Evolutionary conservation across 2,888 invertebrate species (phyloP).

Genomic region (Gasteruption jaculator): DNA sequence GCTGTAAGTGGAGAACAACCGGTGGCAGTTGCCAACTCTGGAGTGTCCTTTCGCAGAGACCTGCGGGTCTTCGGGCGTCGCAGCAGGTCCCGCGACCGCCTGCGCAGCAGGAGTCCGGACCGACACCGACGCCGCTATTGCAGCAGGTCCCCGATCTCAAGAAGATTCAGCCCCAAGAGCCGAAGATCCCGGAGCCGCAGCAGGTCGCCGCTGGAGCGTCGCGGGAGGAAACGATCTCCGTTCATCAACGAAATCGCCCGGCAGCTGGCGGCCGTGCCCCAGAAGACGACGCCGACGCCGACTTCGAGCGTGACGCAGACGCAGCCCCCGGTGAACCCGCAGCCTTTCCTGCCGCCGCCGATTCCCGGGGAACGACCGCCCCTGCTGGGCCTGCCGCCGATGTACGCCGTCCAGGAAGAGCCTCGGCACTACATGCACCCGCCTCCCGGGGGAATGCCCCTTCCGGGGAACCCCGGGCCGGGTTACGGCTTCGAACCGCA

Average conservation of each 20-base stretch:
- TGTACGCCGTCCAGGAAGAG: conserved; percentile 7
- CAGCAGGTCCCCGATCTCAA: conserved; percentile 40
- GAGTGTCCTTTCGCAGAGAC: too few relatives aligned
- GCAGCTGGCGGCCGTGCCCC: too few relatives aligned
- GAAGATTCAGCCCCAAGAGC: conserved; percentile 32
- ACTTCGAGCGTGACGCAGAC: too few relatives aligned
- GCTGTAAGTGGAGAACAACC: too few relatives aligned
- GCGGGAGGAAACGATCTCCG: conserved; percentile 43
- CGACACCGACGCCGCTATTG: conserved; percentile 37
- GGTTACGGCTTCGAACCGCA: too few relatives aligned
- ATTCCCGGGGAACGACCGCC: conserved; percentile 4
- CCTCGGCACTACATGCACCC: too few relatives aligned
- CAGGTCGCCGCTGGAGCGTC: conserved; percentile 37
- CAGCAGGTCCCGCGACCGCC: conserved; percentile 45
- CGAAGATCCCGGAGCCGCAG: conserved; percentile 36
- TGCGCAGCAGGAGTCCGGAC: conserved; percentile 33
- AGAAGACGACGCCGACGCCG: too few relatives aligned
- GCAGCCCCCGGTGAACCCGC: conserved; percentile 4
- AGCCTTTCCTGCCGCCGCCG: conserved; percentile 23
- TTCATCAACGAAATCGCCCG: conserved; percentile 47
- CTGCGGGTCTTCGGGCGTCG: too few relatives aligned
- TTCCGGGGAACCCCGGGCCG: conserved; percentile 36
- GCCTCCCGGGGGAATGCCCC: conserved; percentile 18
- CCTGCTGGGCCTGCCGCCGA: conserved; percentile 17
- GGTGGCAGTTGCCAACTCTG: too few relatives aligned